Evolutionary conservation across 2,113 vertebrate genomes (phyloP).

Genomic region (Microcebus jonahi): DNA sequence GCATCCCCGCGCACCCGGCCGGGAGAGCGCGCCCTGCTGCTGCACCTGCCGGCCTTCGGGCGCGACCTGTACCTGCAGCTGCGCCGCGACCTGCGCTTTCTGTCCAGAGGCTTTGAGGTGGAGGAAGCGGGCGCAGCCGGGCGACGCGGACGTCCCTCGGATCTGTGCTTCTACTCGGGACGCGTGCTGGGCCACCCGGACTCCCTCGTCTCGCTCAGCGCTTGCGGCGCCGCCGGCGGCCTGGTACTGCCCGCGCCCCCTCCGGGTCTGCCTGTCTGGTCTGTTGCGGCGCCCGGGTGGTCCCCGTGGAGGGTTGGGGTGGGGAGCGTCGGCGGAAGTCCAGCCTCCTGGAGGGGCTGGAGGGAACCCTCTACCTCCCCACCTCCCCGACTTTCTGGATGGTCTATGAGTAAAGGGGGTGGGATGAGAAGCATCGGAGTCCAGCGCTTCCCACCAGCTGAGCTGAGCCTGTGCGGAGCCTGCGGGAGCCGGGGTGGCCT

Average conservation of each 20-base stretch:
- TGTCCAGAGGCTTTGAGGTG: slow-evolving; percentile 90
- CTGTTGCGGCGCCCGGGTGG: neutral
- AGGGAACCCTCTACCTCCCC: neutral
- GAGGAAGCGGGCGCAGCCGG: slow-evolving; percentile 80
- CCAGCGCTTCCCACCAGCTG: too few species aligned
- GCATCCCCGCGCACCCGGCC: slow-evolving; percentile 48
- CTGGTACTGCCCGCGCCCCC: slow-evolving; percentile 88
- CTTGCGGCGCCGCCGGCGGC: slow-evolving; percentile 92
- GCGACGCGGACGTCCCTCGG: slow-evolving; percentile 68
- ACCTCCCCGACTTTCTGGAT: neutral
- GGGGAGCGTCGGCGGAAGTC: neutral
- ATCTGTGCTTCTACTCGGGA: slow-evolving; percentile 94
- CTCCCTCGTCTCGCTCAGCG: slow-evolving; percentile 92
- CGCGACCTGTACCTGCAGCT: slow-evolving; percentile 89
- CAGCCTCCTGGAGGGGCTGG: neutral
- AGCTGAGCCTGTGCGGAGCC: neutral
- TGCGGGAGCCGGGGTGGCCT: neutral
- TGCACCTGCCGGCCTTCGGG: slow-evolving; percentile 91
- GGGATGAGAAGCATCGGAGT: neutral
- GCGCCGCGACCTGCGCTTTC: slow-evolving; percentile 88
- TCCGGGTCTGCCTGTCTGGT: slow-evolving; percentile 3
- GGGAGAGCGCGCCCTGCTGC: slow-evolving; percentile 82
- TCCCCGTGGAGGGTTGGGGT: neutral
- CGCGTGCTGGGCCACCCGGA: slow-evolving; percentile 89
- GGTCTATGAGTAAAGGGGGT: neutral